Evolutionary conservation across 2,797 vertebrate species (phyloP), one percentile per base, ranked within the genome.

Genomic region (Synanceia verrucosa): DNA sequence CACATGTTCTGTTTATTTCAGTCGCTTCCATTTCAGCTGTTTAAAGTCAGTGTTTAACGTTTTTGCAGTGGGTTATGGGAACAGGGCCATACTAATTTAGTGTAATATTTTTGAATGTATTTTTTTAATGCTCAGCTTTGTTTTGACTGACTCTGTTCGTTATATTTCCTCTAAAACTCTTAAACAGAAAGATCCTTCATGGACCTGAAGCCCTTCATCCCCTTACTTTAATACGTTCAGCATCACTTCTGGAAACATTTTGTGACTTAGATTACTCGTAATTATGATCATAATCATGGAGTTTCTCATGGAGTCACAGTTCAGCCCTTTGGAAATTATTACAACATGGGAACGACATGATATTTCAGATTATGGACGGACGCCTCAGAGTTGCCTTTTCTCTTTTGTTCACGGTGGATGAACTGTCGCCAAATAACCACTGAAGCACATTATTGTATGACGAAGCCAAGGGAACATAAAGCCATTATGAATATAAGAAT

Each of bases 381-480:
- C 16, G 11, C 4, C 11, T 9, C 14, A 18, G 1, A 14, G 24
- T 82, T 77, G 74, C 78, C 78, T 87, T 83, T 80, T 64, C 14
- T 69, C 36, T 85, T 24, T 28, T 70, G 10, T 81, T 48, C 19
- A 60, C 47, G 61, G 51, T 67, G 67, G 60, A 84, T 79, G 78
- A 70, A 68, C 21, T 29, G 10, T 70, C 56, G 65, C 86, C 87
- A 93, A 85, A 81, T 75, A 71, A 50, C 81, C 57, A 75, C 84
- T 76, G 67, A 91, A 93, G 89, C 90, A 91, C 90, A 91, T 89
- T 72, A 72, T 84, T 70, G 56, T 85, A 47, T 28, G 59, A 52
- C 62, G 57, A 89, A 92, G 91, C 93, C 90, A 93, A 90, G 85
- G 89, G 86, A 89, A 88, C 68, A 57, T 76, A 69, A 87, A 93